A percentile compares a stretch with the other conserved stretches of the same genome.
Conservation (phyloP, 2,797 vertebrate genomes). For the Hyperoplus lanceolatus region DNA sequence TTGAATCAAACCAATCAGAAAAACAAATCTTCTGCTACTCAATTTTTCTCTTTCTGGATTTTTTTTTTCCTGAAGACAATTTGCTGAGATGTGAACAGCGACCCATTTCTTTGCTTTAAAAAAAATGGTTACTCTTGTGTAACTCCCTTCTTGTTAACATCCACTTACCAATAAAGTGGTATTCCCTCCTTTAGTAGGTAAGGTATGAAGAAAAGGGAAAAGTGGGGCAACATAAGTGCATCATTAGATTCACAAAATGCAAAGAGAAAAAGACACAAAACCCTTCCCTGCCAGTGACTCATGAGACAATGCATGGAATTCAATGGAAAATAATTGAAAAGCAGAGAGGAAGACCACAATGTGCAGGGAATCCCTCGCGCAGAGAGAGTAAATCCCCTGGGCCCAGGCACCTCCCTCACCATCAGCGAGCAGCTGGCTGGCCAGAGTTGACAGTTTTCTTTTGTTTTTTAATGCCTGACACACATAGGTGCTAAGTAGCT, state of each 20-base stretch:
- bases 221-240: constrained; percentile 99
- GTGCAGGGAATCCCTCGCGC: constrained; percentile 81
- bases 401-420: constrained; percentile 53
- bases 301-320: constrained; percentile 89
- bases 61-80: constrained; percentile 95
- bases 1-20: constrained; percentile 96
- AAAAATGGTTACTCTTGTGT: constrained; percentile 91
- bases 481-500: constrained; percentile 14
- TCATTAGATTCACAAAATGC: constrained; percentile 99
- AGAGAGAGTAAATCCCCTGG: constrained; percentile 71
- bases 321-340: constrained; percentile 84
- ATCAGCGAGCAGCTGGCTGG: constrained; percentile 47
- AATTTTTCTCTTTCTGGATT: constrained; percentile 91
- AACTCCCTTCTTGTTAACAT: constrained; percentile 99
- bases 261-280: constrained; percentile 99
- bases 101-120: constrained; percentile 93
- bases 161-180: constrained; percentile 99
- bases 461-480: constrained; percentile 2
- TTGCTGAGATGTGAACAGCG: constrained; percentile 97
- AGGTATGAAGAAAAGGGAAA: constrained; percentile 99
- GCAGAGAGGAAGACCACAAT: constrained; percentile 81
- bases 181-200: constrained; percentile 99
- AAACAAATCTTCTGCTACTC: constrained; percentile 92
- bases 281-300: constrained; percentile 91
- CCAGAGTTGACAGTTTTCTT: constrained; percentile 17